A percentile compares a stretch with the other conserved stretches of the same genome.
phyloP scores from a whole-genome alignment of 2,797 vertebrate genomes.

The Ispidina picta region DNA sequence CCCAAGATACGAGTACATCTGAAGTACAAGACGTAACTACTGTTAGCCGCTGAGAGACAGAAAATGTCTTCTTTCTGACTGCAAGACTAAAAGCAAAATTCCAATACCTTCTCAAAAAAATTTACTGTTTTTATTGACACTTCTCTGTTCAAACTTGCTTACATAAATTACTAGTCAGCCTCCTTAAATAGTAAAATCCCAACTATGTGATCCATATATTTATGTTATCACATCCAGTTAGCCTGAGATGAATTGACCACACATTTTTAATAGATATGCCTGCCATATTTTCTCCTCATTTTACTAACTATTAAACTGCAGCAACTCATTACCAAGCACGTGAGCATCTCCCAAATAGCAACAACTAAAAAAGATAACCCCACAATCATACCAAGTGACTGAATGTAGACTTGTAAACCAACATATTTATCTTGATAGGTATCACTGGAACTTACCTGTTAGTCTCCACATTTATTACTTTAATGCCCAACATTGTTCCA shows the following conservation, averaged over 20 bases:
- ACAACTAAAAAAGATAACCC: neutral
- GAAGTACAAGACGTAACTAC: neutral
- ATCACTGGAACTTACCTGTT: conserved; percentile 84
- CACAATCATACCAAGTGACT: neutral
- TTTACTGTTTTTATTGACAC: neutral
- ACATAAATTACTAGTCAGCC: neutral
- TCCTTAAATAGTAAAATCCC: neutral
- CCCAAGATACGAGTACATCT: conserved; percentile 97
- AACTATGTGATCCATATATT: neutral
- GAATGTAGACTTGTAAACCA: neutral
- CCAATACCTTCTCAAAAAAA: neutral
- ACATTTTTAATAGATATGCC: neutral
- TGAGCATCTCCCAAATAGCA: neutral
- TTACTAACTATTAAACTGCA: neutral
- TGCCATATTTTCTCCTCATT: conserved; percentile 12
- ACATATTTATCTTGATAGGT: neutral
- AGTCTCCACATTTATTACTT: conserved; percentile 98
- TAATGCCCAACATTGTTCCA: conserved; percentile 98
- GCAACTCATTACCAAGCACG: neutral
- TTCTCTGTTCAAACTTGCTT: neutral
- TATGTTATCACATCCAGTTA: neutral
- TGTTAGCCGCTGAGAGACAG: neutral
- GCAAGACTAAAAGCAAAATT: neutral
- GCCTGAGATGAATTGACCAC: neutral
- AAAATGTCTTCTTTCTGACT: neutral